Conservation (phyloP, 2,888 invertebrate genomes). For the Cephus pulcher region DNA sequence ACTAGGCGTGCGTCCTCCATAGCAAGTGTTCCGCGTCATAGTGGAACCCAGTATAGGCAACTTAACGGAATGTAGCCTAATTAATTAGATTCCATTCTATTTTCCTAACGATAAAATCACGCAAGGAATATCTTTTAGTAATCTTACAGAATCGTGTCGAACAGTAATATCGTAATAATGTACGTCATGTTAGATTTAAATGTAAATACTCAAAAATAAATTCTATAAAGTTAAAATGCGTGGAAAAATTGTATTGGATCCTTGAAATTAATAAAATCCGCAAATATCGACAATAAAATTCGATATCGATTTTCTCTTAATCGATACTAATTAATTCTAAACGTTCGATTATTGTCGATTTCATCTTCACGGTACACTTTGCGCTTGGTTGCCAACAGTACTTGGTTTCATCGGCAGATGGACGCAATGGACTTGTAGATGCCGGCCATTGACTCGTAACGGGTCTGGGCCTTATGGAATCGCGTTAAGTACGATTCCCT, state of each 20-base stretch:
- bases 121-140: neutral
- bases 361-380: neutral
- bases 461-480: conserved; percentile 45
- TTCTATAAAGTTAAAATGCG: neutral
- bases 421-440: conserved; percentile 37
- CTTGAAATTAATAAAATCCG: neutral
- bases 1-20: conserved; percentile 57
- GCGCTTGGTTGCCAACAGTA: neutral
- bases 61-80: conserved; percentile 35
- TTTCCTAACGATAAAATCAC: neutral
- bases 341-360: neutral
- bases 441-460: conserved; percentile 60
- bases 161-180: neutral
- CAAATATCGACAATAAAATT: neutral
- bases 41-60: conserved; percentile 17
- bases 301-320: neutral
- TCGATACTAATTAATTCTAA: neutral
- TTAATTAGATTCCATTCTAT: neutral
- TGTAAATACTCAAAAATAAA: neutral
- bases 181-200: neutral
- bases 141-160: neutral
- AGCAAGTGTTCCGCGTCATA: conserved; percentile 60
- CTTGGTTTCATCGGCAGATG: conserved; percentile 45
- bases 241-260: neutral
- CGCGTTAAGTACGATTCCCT: neutral